Evolutionary conservation across 2,113 vertebrate species (phyloP), one percentile per base, ranked within the genome.

Genomic region (Nipponia nippon): DNA sequence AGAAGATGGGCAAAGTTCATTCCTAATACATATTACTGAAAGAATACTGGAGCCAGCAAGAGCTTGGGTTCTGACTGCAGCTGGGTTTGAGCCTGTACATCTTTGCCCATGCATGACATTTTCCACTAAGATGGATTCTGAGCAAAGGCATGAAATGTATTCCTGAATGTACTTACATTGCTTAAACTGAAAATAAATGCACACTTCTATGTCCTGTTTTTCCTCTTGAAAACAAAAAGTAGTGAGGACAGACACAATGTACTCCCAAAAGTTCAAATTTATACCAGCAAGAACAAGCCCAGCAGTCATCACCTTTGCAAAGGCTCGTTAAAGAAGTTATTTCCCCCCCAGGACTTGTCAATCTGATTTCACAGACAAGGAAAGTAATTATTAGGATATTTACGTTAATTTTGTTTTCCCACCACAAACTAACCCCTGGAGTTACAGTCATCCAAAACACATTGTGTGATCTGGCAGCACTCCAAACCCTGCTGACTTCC

Each of bases 311-410:
- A 63, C 72, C 92, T 91, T 36, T 49, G 69, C 58, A 63, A 83
- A 77, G 69, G 26, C 70, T 88, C 10, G 1, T 89, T 89, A 76
- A 34, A 76, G 46, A 59, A 89, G 77, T 79, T 84, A 47, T 53
- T 95, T 77, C 16, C 11, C 55, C 63, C 49, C 55, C 10, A 72
- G 80, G 89, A 79, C 56, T 62, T 58, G 36, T 71, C 77, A 89
- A 62, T 66, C 73, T 71, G 69, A 94, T 97, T 83, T 73, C 91
- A 85, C 59, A 93, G 81, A 70, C 87, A 92, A 91, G 79, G 76
- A 83, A 90, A 86, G 63, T 82, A 80, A 95, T 93, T 93, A 93
- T 92, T 83, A 89, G 76, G 83, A 66, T 92, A 89, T 82, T 94
- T 85, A 85, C 72, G 58, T 67, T 97, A 78, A 87, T 81, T 97